Evolutionary conservation across 1,140 invertebrate species (phyloP).

Genomic region (Babylonia areolata): DNA sequence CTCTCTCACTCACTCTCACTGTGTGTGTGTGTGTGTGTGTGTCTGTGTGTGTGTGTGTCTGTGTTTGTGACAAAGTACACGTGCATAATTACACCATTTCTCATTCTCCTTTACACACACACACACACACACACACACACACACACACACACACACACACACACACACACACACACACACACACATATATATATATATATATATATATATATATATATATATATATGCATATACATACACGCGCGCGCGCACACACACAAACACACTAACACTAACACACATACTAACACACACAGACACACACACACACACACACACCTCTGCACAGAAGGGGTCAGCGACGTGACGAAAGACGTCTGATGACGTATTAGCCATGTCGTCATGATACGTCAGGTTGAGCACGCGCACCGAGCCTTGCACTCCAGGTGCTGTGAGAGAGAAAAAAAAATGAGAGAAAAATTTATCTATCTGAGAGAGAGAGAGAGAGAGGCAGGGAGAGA

Average conservation of each 20-base stretch:
- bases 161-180: conserved; percentile 17
- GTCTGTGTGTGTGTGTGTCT: too few species aligned
- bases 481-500: too few species aligned
- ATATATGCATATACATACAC: not conserved
- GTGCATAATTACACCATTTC: too few species aligned
- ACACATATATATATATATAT: not conserved
- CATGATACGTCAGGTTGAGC: conserved; percentile 44
- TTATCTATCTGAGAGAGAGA: too few species aligned
- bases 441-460: too few species aligned
- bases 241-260: not conserved
- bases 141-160: conserved; percentile 24
- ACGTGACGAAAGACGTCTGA: conserved; percentile 38
- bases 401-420: conserved; percentile 36
- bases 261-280: not conserved
- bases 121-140: conserved; percentile 31
- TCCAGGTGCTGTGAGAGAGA: conserved; percentile 2
- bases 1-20: conserved; percentile 19
- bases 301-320: conserved; percentile 31
- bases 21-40: too few species aligned
- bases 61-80: too few species aligned
- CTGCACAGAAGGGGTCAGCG: conserved; percentile 41
- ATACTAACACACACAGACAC: not conserved
- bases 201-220: not conserved
- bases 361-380: conserved; percentile 40
- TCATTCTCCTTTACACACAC: conserved; percentile 11